Evolutionary conservation across 2,113 vertebrate species (phyloP).

Genomic region (Varanus salvator): DNA sequence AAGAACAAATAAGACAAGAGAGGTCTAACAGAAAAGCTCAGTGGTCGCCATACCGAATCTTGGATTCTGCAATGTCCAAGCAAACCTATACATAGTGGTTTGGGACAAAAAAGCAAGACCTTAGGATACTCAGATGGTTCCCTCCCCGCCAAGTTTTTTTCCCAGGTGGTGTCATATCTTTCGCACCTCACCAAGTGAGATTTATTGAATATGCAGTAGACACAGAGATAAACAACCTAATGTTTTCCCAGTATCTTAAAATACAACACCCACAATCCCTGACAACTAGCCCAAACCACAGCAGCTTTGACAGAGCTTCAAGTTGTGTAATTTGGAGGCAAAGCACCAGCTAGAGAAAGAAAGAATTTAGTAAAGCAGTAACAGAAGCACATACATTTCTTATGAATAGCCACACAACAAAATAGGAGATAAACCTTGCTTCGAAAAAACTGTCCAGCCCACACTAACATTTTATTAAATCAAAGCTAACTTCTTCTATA

Average conservation of each 20-base stretch:
- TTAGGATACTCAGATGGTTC: not conserved
- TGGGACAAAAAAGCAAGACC: not conserved
- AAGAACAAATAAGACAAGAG: not conserved
- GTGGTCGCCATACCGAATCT: too few species aligned
- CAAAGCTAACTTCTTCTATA: not conserved
- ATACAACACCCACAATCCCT: too few species aligned
- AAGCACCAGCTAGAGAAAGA: not conserved
- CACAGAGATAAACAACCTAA: too few species aligned
- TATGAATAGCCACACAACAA: not conserved
- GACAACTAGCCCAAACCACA: too few species aligned
- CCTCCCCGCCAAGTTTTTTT: too few species aligned
- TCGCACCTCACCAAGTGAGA: too few species aligned
- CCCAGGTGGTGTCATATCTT: too few species aligned
- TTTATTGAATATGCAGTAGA: not conserved
- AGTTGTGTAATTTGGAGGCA: not conserved
- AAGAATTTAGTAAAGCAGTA: not conserved
- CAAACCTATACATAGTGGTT: not conserved
- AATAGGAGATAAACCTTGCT: not conserved
- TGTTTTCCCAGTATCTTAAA: too few species aligned
- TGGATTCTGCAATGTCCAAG: not conserved
- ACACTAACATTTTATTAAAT: not conserved
- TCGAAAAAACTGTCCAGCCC: not conserved
- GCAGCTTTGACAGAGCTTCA: not conserved
- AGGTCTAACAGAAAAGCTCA: not conserved
- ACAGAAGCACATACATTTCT: not conserved